These are phyloP conservation scores for Cathartes aura DNA, from an alignment of 2,113 vertebrate species.

Conservation along the genomic window DNA sequence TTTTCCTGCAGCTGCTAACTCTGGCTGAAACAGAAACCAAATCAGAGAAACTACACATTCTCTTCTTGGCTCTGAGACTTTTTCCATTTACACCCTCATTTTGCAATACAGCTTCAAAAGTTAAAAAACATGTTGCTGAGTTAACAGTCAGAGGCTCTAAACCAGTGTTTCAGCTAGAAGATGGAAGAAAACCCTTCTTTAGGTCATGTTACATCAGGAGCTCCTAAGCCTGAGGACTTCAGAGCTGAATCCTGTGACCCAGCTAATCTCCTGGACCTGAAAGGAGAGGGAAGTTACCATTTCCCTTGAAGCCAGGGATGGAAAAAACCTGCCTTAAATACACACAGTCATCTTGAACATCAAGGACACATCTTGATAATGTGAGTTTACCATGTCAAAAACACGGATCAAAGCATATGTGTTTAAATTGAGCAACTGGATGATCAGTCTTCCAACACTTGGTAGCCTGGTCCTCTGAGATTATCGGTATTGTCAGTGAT, in stretches of 20 bases:
- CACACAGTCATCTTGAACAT: neutral
- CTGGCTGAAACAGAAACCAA: neutral
- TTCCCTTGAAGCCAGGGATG: neutral
- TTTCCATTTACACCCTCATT: neutral
- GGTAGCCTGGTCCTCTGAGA: neutral
- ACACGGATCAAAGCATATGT: accelerated
- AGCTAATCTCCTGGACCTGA: neutral
- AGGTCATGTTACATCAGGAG: neutral
- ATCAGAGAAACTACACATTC: neutral
- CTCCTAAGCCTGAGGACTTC: neutral
- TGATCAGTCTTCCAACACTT: neutral
- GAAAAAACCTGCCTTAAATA: neutral
- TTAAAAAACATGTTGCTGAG: neutral
- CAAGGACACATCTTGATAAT: neutral
- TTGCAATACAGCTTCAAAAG: neutral
- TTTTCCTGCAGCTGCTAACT: neutral
- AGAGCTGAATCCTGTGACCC: neutral
- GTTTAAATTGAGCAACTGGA: neutral
- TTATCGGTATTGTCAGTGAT: neutral
- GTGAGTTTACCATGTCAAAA: neutral
- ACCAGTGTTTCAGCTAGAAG: neutral
- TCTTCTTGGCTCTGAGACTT: neutral
- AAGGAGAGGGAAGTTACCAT: neutral
- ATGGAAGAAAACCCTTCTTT: neutral
- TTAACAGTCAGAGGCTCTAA: neutral